Evolutionary conservation across 1,140 invertebrate species (phyloP).

Genomic region (Pollicipes pollicipes): DNA sequence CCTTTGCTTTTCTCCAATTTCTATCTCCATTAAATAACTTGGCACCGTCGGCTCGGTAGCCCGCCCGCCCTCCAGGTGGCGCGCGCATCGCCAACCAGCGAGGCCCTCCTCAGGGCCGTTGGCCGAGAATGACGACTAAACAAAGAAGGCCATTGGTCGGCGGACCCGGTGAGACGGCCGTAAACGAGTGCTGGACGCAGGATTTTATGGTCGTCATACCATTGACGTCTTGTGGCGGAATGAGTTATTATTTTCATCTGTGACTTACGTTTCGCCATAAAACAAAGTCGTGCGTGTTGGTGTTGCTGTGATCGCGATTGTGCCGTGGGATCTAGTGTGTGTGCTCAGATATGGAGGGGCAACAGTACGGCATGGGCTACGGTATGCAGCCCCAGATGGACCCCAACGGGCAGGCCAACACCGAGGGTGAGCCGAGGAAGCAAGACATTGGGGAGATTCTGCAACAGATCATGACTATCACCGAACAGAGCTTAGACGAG

Average conservation of each 20-base stretch:
- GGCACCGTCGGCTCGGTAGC: too few species aligned
- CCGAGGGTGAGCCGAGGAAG: conserved; percentile 21
- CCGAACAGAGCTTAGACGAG: conserved; percentile 95
- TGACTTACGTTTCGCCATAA: background rate
- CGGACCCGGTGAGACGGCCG: background rate
- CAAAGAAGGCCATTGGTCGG: conserved; percentile 5
- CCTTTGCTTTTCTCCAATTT: too few species aligned
- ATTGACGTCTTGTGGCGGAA: background rate
- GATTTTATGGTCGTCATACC: conserved; percentile 5
- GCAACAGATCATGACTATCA: conserved; percentile 97
- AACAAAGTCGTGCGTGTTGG: background rate
- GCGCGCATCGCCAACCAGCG: background rate
- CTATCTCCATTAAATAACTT: too few species aligned
- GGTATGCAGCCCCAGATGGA: background rate
- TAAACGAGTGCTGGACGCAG: background rate
- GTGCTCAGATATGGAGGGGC: background rate
- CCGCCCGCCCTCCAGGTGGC: background rate
- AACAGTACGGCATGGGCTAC: conserved; percentile 5
- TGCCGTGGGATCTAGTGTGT: background rate
- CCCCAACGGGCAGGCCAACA: background rate
- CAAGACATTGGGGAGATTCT: conserved; percentile 40
- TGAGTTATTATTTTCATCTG: background rate
- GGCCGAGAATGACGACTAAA: conserved; percentile 1
- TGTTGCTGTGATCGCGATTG: background rate
- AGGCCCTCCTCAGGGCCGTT: background rate